Conservation (phyloP, 1,140 invertebrate genomes). For the Diachasma alloeum region DNA sequence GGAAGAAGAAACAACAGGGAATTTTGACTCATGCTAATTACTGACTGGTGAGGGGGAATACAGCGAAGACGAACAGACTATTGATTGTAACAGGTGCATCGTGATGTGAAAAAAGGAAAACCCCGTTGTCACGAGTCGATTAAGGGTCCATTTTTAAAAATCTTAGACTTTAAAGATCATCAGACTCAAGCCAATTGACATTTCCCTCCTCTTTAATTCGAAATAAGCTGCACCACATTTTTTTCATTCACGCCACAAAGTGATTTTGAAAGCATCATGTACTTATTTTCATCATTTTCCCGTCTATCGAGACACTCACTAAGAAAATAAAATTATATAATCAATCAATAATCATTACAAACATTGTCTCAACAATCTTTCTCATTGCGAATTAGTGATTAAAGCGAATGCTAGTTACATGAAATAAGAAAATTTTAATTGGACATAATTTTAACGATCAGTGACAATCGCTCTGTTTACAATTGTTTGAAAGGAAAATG, state of each 20-base stretch:
- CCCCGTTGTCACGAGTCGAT: no score
- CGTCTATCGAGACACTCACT: not conserved
- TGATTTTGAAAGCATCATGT: not conserved
- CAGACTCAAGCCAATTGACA: not conserved
- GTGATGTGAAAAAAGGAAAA: not conserved
- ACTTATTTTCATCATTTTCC: not conserved
- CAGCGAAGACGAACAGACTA: not conserved
- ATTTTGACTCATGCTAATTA: not conserved
- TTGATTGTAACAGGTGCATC: constrained; percentile 4
- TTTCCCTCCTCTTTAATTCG: not conserved
- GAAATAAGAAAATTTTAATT: not conserved
- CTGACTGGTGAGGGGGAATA: no score
- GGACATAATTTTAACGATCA: constrained; percentile 14
- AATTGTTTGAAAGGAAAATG: constrained; percentile 48
- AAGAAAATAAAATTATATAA: not conserved
- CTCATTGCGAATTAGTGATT: not conserved
- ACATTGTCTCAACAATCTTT: not conserved
- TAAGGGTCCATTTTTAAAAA: no score
- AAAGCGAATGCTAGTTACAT: not conserved
- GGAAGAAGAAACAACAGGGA: not conserved
- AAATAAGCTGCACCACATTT: not conserved
- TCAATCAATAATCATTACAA: not conserved
- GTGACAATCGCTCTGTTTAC: constrained; percentile 23
- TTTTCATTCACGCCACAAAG: not conserved
- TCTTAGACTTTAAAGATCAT: not conserved